A percentile compares a stretch with the other conserved stretches of the same genome.
Evolutionary conservation across 2,797 vertebrate genomes (phyloP).

Genomic region (Amblyraja radiata): DNA sequence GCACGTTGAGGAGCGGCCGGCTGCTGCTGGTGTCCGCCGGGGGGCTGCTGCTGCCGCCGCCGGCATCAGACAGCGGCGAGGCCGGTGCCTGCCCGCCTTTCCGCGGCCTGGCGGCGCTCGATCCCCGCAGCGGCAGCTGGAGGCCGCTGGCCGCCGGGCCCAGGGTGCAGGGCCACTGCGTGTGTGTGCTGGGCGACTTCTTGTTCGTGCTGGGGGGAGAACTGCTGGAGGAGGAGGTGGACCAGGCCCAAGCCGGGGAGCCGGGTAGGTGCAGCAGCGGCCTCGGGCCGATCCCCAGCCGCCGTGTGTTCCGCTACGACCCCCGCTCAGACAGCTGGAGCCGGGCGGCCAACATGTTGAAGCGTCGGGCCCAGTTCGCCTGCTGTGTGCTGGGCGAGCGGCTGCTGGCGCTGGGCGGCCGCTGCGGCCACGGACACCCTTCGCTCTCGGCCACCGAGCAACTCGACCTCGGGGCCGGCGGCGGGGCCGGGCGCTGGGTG

Average conservation of each 20-base stretch:
- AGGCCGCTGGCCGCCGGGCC: constrained; percentile 56
- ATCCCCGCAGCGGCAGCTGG: constrained; percentile 68
- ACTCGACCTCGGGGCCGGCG: constrained; percentile 62
- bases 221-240: constrained; percentile 46
- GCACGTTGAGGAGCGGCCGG: constrained; percentile 64
- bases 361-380: constrained; percentile 75
- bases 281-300: constrained; percentile 51
- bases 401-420: constrained; percentile 79
- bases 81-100: constrained; percentile 18
- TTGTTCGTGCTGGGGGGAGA: constrained; percentile 84
- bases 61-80: constrained; percentile 50
- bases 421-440: constrained; percentile 43
- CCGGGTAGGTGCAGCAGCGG: too few relatives aligned
- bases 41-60: constrained; percentile 51
- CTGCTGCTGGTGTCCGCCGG: constrained; percentile 72
- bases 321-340: constrained; percentile 79
- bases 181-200: constrained; percentile 79
- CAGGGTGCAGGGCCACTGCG: constrained; percentile 65
- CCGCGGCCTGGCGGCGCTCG: constrained; percentile 66
- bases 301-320: constrained; percentile 77
- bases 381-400: constrained; percentile 66
- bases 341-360: constrained; percentile 63
- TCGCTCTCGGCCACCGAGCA: constrained; percentile 73
- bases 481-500: constrained; percentile 62
- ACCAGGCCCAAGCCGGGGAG: too few relatives aligned